These are phyloP conservation scores for Holacanthella duospinosa DNA, from an alignment of 2,888 invertebrate species.

Conservation along the genomic window DNA sequence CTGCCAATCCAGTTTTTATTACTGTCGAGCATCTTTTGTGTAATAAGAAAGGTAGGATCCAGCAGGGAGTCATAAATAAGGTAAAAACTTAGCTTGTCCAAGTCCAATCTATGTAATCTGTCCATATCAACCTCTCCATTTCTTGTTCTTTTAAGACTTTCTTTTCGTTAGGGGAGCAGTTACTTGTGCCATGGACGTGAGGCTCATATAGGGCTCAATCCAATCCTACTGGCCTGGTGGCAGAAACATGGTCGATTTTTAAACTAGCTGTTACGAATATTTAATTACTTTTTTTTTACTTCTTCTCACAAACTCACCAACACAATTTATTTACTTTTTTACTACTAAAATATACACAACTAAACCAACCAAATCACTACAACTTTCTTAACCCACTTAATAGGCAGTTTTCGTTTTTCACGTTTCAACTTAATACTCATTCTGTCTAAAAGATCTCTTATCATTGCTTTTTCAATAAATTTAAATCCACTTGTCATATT, in stretches of 20 bases:
- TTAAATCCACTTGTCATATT: no score
- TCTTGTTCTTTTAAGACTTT: background rate
- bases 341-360: no score
- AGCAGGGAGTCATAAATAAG: background rate
- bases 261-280: background rate
- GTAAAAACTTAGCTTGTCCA: background rate
- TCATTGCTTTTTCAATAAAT: no score
- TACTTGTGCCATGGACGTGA: background rate
- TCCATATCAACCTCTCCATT: background rate
- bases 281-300: background rate
- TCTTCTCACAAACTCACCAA: background rate
- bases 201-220: background rate
- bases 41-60: background rate
- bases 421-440: no score
- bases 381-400: no score
- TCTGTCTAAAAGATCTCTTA: no score
- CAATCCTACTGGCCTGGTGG: background rate
- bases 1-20: conserved; percentile 3
- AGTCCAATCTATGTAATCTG: background rate
- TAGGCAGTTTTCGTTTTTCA: background rate
- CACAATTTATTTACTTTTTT: no score
- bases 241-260: background rate
- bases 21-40: background rate
- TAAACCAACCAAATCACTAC: no score
- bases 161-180: background rate